phyloP scores from a whole-genome alignment of 2,797 vertebrate genomes.

The Pipistrellus kuhlii region DNA sequence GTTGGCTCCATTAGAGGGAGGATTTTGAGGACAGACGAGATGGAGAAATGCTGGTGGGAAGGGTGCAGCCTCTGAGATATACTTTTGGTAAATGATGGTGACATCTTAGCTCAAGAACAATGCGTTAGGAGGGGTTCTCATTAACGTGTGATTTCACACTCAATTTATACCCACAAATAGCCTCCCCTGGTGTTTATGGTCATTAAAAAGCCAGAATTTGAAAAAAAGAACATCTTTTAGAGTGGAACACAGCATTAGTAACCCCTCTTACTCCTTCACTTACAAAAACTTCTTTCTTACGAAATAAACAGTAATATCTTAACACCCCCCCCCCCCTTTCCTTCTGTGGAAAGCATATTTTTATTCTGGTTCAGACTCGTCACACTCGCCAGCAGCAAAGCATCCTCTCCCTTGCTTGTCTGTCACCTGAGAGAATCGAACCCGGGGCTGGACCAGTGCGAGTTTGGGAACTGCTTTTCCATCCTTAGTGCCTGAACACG shows the following conservation, averaged over 20 bases:
- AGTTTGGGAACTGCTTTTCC: not conserved
- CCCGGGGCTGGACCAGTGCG: not conserved
- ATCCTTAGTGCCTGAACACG: not conserved
- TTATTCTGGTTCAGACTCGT: not conserved
- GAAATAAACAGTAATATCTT: not conserved
- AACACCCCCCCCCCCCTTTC: accelerated
- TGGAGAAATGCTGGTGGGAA: not conserved
- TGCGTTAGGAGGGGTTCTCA: not conserved
- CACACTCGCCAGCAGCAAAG: too few relatives aligned
- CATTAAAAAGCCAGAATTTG: constrained; percentile 26
- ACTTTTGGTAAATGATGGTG: not conserved
- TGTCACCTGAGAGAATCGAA: not conserved
- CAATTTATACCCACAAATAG: not conserved
- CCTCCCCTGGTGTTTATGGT: not conserved
- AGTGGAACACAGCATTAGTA: not conserved
- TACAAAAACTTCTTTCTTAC: not conserved
- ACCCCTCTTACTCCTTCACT: not conserved
- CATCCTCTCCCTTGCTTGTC: too few relatives aligned
- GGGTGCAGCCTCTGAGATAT: not conserved
- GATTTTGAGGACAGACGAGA: not conserved
- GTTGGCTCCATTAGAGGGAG: not conserved
- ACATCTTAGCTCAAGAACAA: constrained; percentile 27
- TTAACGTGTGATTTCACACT: not conserved
- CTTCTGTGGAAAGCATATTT: not conserved
- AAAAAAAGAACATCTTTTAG: not conserved